Evolutionary conservation across 2,113 vertebrate species (phyloP), one percentile per base, ranked within the genome.

Genomic region (Cathartes aura): DNA sequence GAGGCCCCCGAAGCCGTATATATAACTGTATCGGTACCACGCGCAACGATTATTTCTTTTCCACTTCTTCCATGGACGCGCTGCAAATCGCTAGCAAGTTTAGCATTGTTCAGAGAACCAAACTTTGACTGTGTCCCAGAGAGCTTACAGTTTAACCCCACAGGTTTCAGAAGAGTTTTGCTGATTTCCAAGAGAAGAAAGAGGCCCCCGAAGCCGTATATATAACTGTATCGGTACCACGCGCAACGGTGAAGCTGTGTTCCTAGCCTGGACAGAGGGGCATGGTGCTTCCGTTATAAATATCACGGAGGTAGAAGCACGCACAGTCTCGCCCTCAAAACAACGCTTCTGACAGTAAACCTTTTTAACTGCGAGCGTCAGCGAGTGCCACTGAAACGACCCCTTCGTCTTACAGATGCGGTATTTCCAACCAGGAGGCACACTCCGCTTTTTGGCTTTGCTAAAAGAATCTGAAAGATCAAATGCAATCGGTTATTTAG

Each of bases 191-290:
- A 38, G 40, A 59, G n/a, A 42, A 48, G 15, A 45, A 22, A 10
- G 47, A 63, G 42, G 4, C 2, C 8, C 27, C 32, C 40, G 11
- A 50, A 71, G 22, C 45, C 4, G 2, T 16, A 15, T 3, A 15
- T 3, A 2, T 45, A 48, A n/a, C 40, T 3, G 59, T 3, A 8
- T 9, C 2, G 38, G 17, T 45, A n/a, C 13, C 30, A 13, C 6
- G 1, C 8, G 16, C 17, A 6, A 15, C 0, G 6, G 67, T 3
- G 1, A 40, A 67, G 29, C 32, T 34, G 15, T 2, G 5, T 64
- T 58, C 68, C 56, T 17, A 7, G 40, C 68, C 40, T 26, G 6
- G 26, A 40, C 10, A 38, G 59, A 55, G 32, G 9, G 30, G 11
- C 64, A 32, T 0, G 7, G 32, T 43, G 12, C 45, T 85, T 48